phyloP scores from a whole-genome alignment of 2,888 invertebrate genomes.

The Tenodera sinensis region DNA sequence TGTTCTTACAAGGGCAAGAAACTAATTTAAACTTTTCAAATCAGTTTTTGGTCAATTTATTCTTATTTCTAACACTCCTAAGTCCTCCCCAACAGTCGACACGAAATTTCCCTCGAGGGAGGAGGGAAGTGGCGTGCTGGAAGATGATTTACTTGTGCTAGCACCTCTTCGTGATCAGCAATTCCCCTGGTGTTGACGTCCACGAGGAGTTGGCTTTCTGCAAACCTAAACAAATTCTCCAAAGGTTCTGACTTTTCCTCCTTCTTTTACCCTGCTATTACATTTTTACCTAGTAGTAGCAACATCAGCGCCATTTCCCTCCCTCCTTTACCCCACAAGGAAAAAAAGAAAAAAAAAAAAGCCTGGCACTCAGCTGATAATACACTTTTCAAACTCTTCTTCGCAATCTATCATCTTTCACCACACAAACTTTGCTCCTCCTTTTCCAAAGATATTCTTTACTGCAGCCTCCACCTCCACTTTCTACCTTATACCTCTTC shows the following conservation, averaged over 20 bases:
- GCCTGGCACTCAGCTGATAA: slow-evolving; percentile 10
- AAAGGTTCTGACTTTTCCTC: neutral
- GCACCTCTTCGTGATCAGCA: slow-evolving; percentile 4
- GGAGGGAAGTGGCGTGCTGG: neutral
- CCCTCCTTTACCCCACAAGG: neutral
- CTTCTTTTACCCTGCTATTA: neutral
- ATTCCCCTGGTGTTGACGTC: neutral
- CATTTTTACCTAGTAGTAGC: neutral
- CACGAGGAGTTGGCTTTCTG: neutral
- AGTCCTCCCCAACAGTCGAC: slow-evolving; percentile 1
- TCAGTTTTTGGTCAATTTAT: slow-evolving; percentile 26
- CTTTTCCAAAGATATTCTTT: slow-evolving; percentile 7
- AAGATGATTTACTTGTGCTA: slow-evolving; percentile 3
- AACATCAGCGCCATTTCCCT: neutral
- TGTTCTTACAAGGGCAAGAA: slow-evolving; percentile 22
- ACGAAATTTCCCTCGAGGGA: slow-evolving; percentile 9
- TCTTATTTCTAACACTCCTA: slow-evolving; percentile 19
- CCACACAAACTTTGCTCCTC: neutral
- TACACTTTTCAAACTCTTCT: slow-evolving; percentile 12
- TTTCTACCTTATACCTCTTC: slow-evolving; percentile 10
- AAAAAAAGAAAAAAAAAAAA: neutral
- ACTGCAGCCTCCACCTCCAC: neutral
- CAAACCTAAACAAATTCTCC: slow-evolving; percentile 13
- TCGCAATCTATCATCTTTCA: slow-evolving; percentile 10
- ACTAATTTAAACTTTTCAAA: slow-evolving; percentile 27